Conservation (phyloP, 1,140 invertebrate genomes). For the Bombus confusus region DNA sequence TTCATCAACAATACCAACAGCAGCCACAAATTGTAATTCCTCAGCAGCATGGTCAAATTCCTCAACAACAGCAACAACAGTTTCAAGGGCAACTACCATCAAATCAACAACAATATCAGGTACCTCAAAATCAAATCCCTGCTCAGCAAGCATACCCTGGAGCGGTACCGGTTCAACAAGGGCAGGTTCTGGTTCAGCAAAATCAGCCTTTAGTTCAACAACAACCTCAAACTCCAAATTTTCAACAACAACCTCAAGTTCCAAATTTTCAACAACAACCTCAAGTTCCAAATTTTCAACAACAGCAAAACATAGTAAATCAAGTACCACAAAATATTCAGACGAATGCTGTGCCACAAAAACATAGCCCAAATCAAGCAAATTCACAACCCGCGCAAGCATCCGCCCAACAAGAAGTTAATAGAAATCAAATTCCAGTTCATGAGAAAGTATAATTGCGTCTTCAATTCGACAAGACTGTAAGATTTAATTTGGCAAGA, state of each 20-base stretch:
- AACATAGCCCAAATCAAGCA: conserved; percentile 13
- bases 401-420: conserved; percentile 25
- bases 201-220: not conserved
- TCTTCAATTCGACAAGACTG: not conserved
- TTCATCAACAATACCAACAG: conserved; percentile 51
- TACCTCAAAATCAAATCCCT: conserved; percentile 71
- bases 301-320: conserved; percentile 44
- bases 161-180: conserved; percentile 14
- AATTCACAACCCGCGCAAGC: conserved; percentile 23
- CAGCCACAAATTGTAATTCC: conserved; percentile 32
- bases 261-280: conserved; percentile 1
- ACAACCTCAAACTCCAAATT: not conserved
- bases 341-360: conserved; percentile 34
- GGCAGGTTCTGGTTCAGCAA: conserved; percentile 23
- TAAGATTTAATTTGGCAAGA: no score
- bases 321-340: conserved; percentile 56
- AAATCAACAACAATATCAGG: conserved; percentile 62
- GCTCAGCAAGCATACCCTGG: conserved; percentile 33
- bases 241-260: not conserved
- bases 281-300: conserved; percentile 18
- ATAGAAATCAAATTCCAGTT: conserved; percentile 56
- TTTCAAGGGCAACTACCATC: conserved; percentile 53
- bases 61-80: conserved; percentile 51
- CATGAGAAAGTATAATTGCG: conserved; percentile 51
- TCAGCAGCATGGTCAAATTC: conserved; percentile 57